phyloP scores from a whole-genome alignment of 2,888 invertebrate genomes.

The Anarsia innoxiella region DNA sequence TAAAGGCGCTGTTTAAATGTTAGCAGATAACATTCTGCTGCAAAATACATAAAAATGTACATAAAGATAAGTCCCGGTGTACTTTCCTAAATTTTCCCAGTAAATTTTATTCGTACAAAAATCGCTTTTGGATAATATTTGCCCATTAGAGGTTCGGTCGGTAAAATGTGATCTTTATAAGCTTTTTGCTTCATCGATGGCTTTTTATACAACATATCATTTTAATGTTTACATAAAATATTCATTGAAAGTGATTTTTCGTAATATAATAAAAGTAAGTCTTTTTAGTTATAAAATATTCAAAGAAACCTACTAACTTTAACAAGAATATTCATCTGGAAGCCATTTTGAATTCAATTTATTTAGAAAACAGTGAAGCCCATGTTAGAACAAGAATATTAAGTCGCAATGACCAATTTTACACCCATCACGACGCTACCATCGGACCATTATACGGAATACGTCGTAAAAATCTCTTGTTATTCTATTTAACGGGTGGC shows the following conservation, averaged over 20 bases:
- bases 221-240: conserved; percentile 33
- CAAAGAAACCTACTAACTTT: no score
- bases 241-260: no score
- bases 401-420: conserved; percentile 29
- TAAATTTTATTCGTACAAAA: conserved; percentile 58
- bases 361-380: no score
- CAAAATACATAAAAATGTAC: conserved; percentile 59
- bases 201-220: conserved; percentile 28
- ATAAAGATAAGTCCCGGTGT: conserved; percentile 57
- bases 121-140: conserved; percentile 60
- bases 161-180: conserved; percentile 45
- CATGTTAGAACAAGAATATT: conserved; percentile 27
- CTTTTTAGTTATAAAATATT: no score
- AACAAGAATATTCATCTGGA: no score
- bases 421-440: no score
- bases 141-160: conserved; percentile 56
- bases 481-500: conserved; percentile 61
- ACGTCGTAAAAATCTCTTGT: conserved; percentile 47
- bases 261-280: no score
- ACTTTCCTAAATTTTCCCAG: conserved; percentile 47
- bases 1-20: conserved; percentile 46
- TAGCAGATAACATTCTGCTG: conserved; percentile 52
- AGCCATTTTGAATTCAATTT: no score
- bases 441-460: conserved; percentile 28
- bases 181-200: conserved; percentile 36